These are phyloP conservation scores for Axea sp. DNA, from an alignment of 2,888 invertebrate genomes.

Conservation along the genomic window DNA sequence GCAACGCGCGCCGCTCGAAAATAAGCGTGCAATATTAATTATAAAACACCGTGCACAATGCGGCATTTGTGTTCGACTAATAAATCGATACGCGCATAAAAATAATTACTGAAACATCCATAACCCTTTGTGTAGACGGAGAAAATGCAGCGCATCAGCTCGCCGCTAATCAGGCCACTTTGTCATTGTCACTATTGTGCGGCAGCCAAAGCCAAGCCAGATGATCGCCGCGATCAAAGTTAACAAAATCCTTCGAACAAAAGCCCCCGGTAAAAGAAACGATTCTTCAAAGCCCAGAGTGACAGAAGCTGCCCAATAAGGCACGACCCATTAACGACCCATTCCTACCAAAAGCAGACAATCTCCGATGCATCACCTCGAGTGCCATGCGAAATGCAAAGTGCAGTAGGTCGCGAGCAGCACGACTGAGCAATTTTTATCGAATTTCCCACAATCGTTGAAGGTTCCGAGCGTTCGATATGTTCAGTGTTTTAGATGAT, in stretches of 20 bases:
- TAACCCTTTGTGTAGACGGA: constrained; percentile 7
- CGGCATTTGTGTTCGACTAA: neutral
- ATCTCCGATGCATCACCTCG: constrained; percentile 25
- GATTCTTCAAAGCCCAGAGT: neutral
- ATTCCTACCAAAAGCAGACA: constrained; percentile 35
- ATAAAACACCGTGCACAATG: constrained; percentile 3
- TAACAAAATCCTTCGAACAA: neutral
- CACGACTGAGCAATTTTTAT: constrained; percentile 17
- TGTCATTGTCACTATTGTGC: constrained; percentile 15
- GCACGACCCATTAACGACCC: constrained; percentile 13
- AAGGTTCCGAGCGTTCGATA: neutral
- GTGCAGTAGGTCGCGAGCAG: constrained; percentile 39
- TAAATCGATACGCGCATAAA: constrained; percentile 16
- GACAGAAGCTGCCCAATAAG: constrained; percentile 12
- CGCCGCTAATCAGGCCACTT: constrained; percentile 5
- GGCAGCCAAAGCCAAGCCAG: too few relatives aligned
- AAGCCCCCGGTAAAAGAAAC: neutral
- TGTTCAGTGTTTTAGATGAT: neutral
- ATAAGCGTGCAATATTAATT: constrained; percentile 5
- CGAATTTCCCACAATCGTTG: neutral
- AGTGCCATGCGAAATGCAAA: constrained; percentile 31
- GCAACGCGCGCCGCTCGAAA: neutral
- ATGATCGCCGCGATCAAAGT: too few relatives aligned
- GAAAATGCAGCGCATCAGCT: neutral
- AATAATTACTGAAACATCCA: constrained; percentile 16